Evolutionary conservation across 2,888 invertebrate genomes (phyloP), one percentile per base, ranked within the genome.

Genomic region (Spodoptera picta): DNA sequence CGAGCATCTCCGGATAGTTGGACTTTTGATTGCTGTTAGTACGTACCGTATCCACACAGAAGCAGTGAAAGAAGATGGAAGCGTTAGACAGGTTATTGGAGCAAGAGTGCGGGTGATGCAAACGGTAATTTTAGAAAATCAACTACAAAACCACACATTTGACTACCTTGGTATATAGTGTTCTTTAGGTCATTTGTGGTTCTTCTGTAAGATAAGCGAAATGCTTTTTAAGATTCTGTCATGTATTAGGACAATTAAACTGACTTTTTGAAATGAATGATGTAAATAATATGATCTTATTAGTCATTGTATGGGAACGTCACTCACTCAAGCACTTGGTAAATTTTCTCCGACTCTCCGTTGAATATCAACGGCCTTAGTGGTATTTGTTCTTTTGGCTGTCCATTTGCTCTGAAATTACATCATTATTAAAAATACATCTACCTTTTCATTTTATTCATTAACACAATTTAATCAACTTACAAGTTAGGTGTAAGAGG

Each of bases 241-340:
- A 57, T 65, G 65, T 61, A 77, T 81, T 79, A 78, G 62, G 63
- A 59, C 60, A 69, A 72, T 69, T 68, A 65, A 63, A 69, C 54
- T 53, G 56, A 60, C 64, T 60, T 71, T 74, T 75, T 73, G 60
- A 47, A 60, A 80, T 79, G 77, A 60, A 70, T 74, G 76, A 75
- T 69, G 63, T 77, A 48, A 36, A 57, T 61, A 74, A 46, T 44
- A 59, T 58, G 47, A 54, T 48, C 51, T 43, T 41, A 46, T 56
- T 50, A 43, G 46, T 67, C 44, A 14, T 36, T 64, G 46, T 27
- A 24, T 58, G 24, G 41, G 51, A 14, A 49, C 24, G 2, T 7
- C 51, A 96, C 97, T 97, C 94, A 97, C 97, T 97, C 96, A 82
- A 96, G 92, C 63, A 97, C 95, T 93, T 96, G 96, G 83, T 96